Evolutionary conservation across 2,888 invertebrate species (phyloP), one percentile per base, ranked within the genome.

Genomic region (Chesias legatella): DNA sequence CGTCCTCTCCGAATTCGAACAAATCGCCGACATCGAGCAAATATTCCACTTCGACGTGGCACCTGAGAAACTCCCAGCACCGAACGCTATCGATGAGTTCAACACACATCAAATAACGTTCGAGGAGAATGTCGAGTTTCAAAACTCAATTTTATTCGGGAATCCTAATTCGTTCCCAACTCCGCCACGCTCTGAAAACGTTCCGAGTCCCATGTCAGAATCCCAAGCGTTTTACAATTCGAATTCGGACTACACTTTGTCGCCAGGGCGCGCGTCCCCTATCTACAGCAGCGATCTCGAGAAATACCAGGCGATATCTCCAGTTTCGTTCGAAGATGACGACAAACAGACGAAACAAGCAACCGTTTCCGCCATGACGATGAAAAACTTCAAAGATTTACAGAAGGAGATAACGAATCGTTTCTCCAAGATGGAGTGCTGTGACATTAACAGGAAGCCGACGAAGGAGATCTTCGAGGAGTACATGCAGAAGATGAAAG

Each of bases 321-420:
- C 55, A 0, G 2, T 9, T 1, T 33, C 39, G 0, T 60, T 56
- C 26, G 74, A 74, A 0, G 73, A 73, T 10, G 58, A 53, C 1
- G 44, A 26, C 17, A 56, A 42, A 23, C 61, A 66, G 2, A 59
- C 60, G 21, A 64, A 63, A 35, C 40, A 58, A 8, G 27, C 47
- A 1, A 69, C 74, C 0, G 39, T 58, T 0, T 61, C 65, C 0
- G 65, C 72, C 0, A 67, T 76, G 71, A 73, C 74, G 0, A 67
- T 76, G 73, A 76, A 83, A 37, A 74, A 79, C 21, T 84, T 74
- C 31, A 85, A 85, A 7, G 84, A 85, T 40, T 30, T 78, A 40
- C 84, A 83, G 50, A 85, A 79, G 45, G 79, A 81, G 36, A 64
- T 85, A 1, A 58, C 67, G 0, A 53, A 56, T 6, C 56, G 55